These are phyloP conservation scores for Podiceps cristatus DNA, from an alignment of 2,113 vertebrate species.

Conservation along the genomic window DNA sequence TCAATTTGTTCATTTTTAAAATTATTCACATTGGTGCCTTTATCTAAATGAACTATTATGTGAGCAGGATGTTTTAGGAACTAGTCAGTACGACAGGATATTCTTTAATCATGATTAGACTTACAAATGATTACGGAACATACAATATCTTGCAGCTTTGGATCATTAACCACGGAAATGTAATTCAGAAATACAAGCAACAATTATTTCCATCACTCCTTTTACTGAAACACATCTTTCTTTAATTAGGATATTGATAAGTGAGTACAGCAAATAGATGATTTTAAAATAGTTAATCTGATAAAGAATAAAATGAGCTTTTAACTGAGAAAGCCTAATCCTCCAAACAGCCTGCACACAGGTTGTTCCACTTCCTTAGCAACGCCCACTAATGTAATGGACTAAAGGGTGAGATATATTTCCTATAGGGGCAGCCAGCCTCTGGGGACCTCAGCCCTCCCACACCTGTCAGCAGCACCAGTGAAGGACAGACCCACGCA, in stretches of 20 bases:
- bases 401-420: not conserved
- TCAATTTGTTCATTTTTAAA: not conserved
- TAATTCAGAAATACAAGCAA: conserved; percentile 67
- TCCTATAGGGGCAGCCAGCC: not conserved
- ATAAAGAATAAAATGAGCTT: conserved; percentile 41
- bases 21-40: conserved; percentile 51
- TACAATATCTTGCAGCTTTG: conserved; percentile 54
- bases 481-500: not conserved
- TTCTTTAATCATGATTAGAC: conserved; percentile 62
- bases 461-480: not conserved
- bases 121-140: conserved; percentile 59
- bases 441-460: not conserved
- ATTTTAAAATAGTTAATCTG: conserved; percentile 42
- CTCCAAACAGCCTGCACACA: not conserved
- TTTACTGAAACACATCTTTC: conserved; percentile 40
- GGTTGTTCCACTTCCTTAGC: not conserved
- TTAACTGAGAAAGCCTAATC: not conserved
- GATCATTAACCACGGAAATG: conserved; percentile 68
- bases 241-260: conserved; percentile 52
- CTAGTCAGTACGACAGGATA: not conserved
- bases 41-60: conserved; percentile 29
- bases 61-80: conserved; percentile 45
- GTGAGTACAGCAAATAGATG: not conserved
- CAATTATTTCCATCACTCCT: conserved; percentile 42
- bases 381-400: not conserved